A percentile compares a stretch with the other conserved stretches of the same genome.
phyloP scores from a whole-genome alignment of 2,888 invertebrate genomes.

The Patella ulyssiponensis region DNA sequence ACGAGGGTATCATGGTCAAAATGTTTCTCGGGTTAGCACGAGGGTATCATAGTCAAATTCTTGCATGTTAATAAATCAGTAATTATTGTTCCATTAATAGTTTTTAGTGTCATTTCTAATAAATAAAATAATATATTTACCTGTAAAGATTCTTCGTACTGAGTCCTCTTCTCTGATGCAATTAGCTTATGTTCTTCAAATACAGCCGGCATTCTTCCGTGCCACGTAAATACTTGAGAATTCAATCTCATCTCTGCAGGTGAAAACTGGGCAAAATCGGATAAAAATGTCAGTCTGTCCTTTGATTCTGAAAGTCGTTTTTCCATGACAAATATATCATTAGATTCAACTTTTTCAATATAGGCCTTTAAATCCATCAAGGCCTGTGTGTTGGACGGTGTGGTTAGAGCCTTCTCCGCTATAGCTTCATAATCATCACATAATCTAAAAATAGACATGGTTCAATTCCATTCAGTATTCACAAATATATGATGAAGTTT shows the following conservation, averaged over 20 bases:
- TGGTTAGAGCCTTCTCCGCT: constrained; percentile 82
- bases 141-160: constrained; percentile 87
- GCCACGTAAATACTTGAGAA: constrained; percentile 90
- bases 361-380: constrained; percentile 88
- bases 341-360: constrained; percentile 82
- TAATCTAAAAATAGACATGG: constrained; percentile 75
- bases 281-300: constrained; percentile 81
- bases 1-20: too few species aligned
- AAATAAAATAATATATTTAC: constrained; percentile 61
- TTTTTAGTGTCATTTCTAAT: too few species aligned
- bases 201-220: constrained; percentile 84
- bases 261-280: constrained; percentile 85
- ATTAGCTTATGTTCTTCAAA: constrained; percentile 87
- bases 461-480: not conserved
- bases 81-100: too few species aligned
- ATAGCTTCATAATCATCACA: constrained; percentile 88
- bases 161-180: constrained; percentile 85
- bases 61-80: too few species aligned
- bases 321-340: constrained; percentile 82
- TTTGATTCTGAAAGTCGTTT: constrained; percentile 77
- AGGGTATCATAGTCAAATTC: too few species aligned
- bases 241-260: constrained; percentile 91
- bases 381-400: constrained; percentile 87
- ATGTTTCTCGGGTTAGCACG: too few species aligned
- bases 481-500: too few species aligned